phyloP scores from a whole-genome alignment of 2,113 vertebrate genomes.

The Heterocephalus glaber region DNA sequence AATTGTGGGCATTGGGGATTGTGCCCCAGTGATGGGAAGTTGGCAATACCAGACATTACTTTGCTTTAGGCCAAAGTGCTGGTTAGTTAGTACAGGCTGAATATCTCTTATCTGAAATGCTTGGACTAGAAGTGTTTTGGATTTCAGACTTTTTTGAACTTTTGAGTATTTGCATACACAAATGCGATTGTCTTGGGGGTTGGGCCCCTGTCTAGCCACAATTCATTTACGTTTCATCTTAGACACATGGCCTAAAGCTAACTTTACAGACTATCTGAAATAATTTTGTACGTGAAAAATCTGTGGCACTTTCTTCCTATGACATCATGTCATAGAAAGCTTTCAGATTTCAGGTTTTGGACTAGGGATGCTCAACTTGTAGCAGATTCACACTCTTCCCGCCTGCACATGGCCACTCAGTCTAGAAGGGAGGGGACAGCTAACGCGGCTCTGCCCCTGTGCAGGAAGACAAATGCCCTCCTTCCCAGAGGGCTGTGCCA shows the following conservation, averaged over 20 bases:
- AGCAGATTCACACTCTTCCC: not conserved
- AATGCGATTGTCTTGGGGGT: not conserved
- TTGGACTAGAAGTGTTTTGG: not conserved
- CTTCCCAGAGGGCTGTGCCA: not conserved
- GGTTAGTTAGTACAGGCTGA: not conserved
- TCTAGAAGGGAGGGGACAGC: not conserved
- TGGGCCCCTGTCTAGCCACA: not conserved
- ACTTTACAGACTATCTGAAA: not conserved
- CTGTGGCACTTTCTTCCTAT: not conserved
- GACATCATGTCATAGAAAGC: not conserved
- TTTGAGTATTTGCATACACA: not conserved
- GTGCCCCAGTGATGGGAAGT: not conserved
- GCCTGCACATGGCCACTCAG: rapidly evolving
- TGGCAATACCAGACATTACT: not conserved
- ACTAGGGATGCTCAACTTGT: not conserved
- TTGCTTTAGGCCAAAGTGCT: not conserved
- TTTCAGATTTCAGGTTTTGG: not conserved
- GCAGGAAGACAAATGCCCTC: not conserved
- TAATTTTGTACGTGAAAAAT: not conserved
- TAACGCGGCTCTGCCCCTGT: not conserved
- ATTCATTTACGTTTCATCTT: not conserved
- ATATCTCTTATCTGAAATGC: not conserved
- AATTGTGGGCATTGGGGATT: not conserved
- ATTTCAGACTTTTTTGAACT: not conserved
- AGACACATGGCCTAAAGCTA: not conserved